These are phyloP conservation scores for Carcinoscorpius rotundicauda DNA, from an alignment of 1,140 invertebrate genomes.

Conservation along the genomic window DNA sequence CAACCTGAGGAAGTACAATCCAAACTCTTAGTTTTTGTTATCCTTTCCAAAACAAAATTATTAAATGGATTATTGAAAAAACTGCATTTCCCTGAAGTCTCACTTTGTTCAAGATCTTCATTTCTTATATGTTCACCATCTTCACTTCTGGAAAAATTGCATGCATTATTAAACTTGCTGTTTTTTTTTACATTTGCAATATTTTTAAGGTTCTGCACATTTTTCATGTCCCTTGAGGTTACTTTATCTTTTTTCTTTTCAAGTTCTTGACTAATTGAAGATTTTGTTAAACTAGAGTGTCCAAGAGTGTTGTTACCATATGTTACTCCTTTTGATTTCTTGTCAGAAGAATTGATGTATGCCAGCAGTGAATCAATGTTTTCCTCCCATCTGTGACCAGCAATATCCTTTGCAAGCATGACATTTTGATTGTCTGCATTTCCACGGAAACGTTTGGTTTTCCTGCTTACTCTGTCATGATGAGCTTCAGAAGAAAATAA, in stretches of 20 bases:
- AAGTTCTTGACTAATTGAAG: neutral
- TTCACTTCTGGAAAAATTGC: too few relatives aligned
- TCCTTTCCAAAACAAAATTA: too few relatives aligned
- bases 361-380: slow-evolving; percentile 42
- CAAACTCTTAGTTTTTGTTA: too few relatives aligned
- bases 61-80: too few relatives aligned
- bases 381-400: slow-evolving; percentile 48
- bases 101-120: too few relatives aligned
- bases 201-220: slow-evolving; percentile 39
- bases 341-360: slow-evolving; percentile 38
- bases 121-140: too few relatives aligned
- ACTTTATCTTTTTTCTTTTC: slow-evolving; percentile 23
- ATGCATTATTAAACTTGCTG: too few relatives aligned
- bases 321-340: slow-evolving; percentile 25
- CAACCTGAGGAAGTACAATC: too few relatives aligned
- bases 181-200: too few relatives aligned
- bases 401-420: slow-evolving; percentile 47
- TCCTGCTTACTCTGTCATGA: slow-evolving; percentile 3
- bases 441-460: slow-evolving; percentile 36
- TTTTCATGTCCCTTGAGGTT: slow-evolving; percentile 53
- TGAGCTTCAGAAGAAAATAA: too few relatives aligned
- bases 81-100: too few relatives aligned
- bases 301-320: slow-evolving; percentile 21
- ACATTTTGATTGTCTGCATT: slow-evolving; percentile 42
- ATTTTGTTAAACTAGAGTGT: neutral